Conservation (phyloP, 1,140 invertebrate genomes). For the Trichoplusia ni region DNA sequence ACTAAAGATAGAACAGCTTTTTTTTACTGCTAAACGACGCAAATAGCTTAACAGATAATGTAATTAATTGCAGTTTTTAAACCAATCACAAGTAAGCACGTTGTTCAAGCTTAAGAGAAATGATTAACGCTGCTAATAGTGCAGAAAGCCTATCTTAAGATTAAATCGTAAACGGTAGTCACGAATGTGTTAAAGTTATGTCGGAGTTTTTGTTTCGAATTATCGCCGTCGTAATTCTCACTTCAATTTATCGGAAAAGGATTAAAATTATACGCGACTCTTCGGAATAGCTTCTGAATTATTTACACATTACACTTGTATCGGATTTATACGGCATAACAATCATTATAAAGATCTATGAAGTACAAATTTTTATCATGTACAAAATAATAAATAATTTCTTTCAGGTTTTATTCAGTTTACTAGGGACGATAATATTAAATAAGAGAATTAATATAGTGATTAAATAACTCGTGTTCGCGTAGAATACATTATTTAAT, state of each 20-base stretch:
- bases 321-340: not conserved
- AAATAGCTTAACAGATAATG: conserved; percentile 21
- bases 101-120: conserved; percentile 1
- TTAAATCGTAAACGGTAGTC: conserved; percentile 9
- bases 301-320: not conserved
- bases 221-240: not conserved
- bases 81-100: not conserved
- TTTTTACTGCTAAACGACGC: conserved; percentile 29
- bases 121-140: conserved; percentile 7
- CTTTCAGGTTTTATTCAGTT: no score
- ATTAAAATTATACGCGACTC: not conserved
- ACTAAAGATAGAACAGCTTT: not conserved
- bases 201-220: not conserved
- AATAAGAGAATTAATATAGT: no score
- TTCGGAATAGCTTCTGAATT: conserved; percentile 10
- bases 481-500: no score
- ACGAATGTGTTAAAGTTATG: conserved; percentile 1
- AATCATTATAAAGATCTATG: no score
- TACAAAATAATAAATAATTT: no score
- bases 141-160: conserved; percentile 1
- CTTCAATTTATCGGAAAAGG: not conserved
- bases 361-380: no score
- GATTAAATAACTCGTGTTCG: no score
- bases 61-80: conserved; percentile 25
- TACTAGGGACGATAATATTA: no score